These are phyloP conservation scores for Ichneumoninae sp. DNA, from an alignment of 2,888 invertebrate genomes.

Conservation along the genomic window DNA sequence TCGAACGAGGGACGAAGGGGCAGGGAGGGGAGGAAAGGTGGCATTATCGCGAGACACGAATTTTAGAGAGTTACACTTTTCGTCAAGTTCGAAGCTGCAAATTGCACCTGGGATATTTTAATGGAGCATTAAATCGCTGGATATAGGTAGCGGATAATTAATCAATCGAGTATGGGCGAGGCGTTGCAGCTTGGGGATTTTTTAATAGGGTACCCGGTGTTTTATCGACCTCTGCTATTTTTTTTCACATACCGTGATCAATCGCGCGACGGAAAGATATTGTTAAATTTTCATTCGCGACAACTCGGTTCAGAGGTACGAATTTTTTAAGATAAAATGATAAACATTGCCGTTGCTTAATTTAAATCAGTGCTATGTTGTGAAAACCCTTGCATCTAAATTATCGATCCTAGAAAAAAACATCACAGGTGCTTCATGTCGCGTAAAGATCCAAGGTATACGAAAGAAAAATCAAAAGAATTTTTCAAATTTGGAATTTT, in stretches of 20 bases:
- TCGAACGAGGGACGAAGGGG: background rate
- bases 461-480: background rate
- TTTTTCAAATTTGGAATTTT: background rate
- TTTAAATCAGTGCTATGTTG: background rate
- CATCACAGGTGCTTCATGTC: no score
- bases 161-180: slow-evolving; percentile 7
- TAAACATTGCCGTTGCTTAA: background rate
- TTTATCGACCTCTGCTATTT: background rate
- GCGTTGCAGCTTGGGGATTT: background rate
- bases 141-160: slow-evolving; percentile 15
- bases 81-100: slow-evolving; percentile 46
- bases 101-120: slow-evolving; percentile 37
- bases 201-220: background rate
- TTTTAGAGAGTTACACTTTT: slow-evolving; percentile 45
- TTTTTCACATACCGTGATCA: background rate
- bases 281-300: background rate
- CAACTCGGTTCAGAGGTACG: background rate
- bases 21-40: background rate
- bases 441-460: no score
- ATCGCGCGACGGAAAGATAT: background rate
- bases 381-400: no score
- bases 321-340: background rate
- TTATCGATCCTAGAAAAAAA: no score
- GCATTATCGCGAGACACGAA: slow-evolving; percentile 44
- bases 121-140: slow-evolving; percentile 37